Conservation (phyloP, 2,797 vertebrate species). For the Karalla daura region DNA sequence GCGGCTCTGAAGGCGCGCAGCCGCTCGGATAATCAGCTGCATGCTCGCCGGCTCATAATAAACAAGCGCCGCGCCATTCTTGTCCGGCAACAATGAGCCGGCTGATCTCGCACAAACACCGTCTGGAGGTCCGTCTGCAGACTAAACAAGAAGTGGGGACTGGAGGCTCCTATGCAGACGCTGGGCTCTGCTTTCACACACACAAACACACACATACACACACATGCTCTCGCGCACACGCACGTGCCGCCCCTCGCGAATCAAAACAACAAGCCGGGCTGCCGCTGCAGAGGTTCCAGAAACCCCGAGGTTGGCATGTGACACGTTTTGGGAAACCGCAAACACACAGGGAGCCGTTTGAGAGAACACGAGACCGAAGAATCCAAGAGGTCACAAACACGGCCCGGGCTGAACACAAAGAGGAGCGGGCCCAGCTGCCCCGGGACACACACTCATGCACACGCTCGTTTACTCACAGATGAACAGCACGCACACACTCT, state of each 20-base stretch:
- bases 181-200: constrained; percentile 46
- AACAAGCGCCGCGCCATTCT: constrained; percentile 55
- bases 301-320: constrained; percentile 51
- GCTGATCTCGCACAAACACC: constrained; percentile 53
- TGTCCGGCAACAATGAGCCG: constrained; percentile 57
- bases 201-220: constrained; percentile 48
- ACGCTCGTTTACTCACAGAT: constrained; percentile 33
- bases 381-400: constrained; percentile 61
- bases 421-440: constrained; percentile 44
- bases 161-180: constrained; percentile 37
- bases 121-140: constrained; percentile 57
- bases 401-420: constrained; percentile 53
- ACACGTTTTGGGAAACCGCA: constrained; percentile 33
- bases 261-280: constrained; percentile 66
- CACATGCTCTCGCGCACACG: constrained; percentile 23
- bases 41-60: constrained; percentile 28
- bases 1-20: background rate
- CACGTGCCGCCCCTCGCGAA: constrained; percentile 33
- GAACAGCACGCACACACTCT: constrained; percentile 7
- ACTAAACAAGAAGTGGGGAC: constrained; percentile 70
- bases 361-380: constrained; percentile 56
- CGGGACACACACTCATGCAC: constrained; percentile 16
- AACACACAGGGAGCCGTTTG: constrained; percentile 33
- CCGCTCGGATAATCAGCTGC: constrained; percentile 5
- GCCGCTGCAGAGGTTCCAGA: constrained; percentile 44